These are phyloP conservation scores for Philotrypesis tridentata DNA, from an alignment of 1,140 invertebrate species.

Conservation along the genomic window DNA sequence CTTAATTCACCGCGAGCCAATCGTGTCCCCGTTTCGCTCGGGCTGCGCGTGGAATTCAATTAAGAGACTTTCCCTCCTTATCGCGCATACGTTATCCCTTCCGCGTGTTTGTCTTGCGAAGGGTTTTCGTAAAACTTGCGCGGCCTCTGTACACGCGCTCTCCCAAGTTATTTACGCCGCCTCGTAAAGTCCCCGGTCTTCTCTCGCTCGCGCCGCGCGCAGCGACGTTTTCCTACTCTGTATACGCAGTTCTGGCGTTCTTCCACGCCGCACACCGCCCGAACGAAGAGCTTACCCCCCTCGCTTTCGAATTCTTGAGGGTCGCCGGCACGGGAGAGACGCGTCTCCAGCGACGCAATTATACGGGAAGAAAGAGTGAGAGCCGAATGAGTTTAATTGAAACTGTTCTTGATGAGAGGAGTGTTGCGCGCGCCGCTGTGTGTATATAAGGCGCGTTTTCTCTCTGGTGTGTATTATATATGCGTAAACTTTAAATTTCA, in stretches of 20 bases:
- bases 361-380: not conserved
- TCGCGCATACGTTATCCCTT: conserved; percentile 29
- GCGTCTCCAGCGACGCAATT: conserved; percentile 2
- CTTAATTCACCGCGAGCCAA: conserved; percentile 2
- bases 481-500: conserved; percentile 59
- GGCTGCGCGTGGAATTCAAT: conserved; percentile 24
- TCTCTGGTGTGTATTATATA: no score
- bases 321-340: not conserved
- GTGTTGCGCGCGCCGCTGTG: no score
- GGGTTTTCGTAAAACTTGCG: conserved; percentile 46
- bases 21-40: not conserved
- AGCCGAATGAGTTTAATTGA: conserved; percentile 7
- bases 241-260: not conserved
- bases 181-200: conserved; percentile 56
- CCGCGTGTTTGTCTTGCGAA: conserved; percentile 41
- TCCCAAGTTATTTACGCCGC: conserved; percentile 63
- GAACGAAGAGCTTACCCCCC: not conserved
- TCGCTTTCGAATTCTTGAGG: conserved; percentile 37
- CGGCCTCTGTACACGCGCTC: conserved; percentile 13
- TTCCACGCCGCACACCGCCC: conserved; percentile 27
- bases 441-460: conserved; percentile 39
- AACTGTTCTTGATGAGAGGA: not conserved
- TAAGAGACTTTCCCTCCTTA: conserved; percentile 27
- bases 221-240: not conserved
- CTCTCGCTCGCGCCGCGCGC: conserved; percentile 24